A percentile compares a stretch with the other conserved stretches of the same genome.
Conservation (phyloP, 30 jellyfish, hydroid and myxozoan species). For the Turritopsis rubra region DNA sequence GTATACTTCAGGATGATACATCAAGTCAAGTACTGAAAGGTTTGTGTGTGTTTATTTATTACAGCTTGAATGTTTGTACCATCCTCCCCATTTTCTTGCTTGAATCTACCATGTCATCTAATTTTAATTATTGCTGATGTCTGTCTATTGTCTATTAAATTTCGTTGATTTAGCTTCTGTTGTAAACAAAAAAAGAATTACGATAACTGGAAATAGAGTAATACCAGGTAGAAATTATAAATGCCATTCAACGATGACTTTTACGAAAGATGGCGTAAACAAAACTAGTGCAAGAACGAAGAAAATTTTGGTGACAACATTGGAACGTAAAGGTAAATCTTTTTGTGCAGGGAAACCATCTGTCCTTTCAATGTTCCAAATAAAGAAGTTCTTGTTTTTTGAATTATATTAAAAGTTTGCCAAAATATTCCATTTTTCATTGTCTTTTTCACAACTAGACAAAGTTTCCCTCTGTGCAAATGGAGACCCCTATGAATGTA, state of each 20-base stretch:
- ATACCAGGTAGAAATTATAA: slow-evolving; percentile 43
- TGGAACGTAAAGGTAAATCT: slow-evolving; percentile 22
- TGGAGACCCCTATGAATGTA: slow-evolving; percentile 72
- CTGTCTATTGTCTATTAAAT: not conserved
- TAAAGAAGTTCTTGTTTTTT: no score
- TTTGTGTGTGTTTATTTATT: not conserved
- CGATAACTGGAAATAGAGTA: slow-evolving; percentile 35
- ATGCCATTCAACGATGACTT: slow-evolving; percentile 48
- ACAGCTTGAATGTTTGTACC: not conserved
- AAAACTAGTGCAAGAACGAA: slow-evolving; percentile 51
- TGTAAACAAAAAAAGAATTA: not conserved
- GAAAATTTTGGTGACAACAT: slow-evolving; percentile 40
- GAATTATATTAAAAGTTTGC: not conserved
- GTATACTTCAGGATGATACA: slow-evolving; percentile 7
- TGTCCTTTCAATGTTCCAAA: no score
- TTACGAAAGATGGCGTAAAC: not conserved
- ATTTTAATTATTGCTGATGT: no score
- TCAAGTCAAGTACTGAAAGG: not conserved
- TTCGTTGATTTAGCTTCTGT: not conserved
- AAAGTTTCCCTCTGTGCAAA: slow-evolving; percentile 59
- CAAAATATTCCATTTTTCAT: not conserved
- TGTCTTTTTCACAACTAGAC: no score
- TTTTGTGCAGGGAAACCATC: no score
- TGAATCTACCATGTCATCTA: no score
- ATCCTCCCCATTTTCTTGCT: not conserved